phyloP scores from a whole-genome alignment of 2,888 invertebrate species.

The Glyphotaelius pellucidus region DNA sequence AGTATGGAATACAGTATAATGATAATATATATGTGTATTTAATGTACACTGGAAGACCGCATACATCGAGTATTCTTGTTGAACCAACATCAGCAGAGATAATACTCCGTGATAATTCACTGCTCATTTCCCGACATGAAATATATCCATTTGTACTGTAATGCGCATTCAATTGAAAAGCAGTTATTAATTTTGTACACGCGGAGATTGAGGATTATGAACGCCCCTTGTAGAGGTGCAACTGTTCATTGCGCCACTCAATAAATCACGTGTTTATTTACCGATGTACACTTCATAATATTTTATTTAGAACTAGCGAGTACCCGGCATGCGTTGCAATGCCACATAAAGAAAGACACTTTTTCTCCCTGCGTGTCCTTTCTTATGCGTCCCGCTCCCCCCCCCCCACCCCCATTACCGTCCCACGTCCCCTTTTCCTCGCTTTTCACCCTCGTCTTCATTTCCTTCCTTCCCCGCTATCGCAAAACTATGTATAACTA shows the following conservation, averaged over 20 bases:
- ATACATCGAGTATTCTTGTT: slow-evolving; percentile 27
- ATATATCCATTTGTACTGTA: slow-evolving; percentile 34
- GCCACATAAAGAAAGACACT: too few relatives aligned
- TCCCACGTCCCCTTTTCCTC: too few relatives aligned
- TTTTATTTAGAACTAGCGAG: too few relatives aligned
- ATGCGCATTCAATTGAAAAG: slow-evolving; percentile 42
- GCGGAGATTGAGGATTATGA: slow-evolving; percentile 7
- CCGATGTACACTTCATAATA: not conserved
- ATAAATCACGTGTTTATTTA: not conserved
- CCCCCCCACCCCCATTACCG: too few relatives aligned
- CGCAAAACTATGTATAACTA: too few relatives aligned
- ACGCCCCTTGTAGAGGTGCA: not conserved
- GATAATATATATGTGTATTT: not conserved
- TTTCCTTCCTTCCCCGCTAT: too few relatives aligned
- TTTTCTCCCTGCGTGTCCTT: too few relatives aligned
- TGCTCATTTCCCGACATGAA: slow-evolving; percentile 39
- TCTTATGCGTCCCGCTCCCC: too few relatives aligned
- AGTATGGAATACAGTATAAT: not conserved
- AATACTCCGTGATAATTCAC: slow-evolving; percentile 43
- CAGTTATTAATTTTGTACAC: slow-evolving; percentile 26
- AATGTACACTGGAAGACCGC: not conserved
- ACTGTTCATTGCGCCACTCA: not conserved
- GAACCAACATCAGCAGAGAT: slow-evolving; percentile 41
- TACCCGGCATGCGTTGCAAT: too few relatives aligned
- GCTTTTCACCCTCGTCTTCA: too few relatives aligned